Evolutionary conservation across 2,888 invertebrate genomes (phyloP), one percentile per base, ranked within the genome.

Genomic region (Endotricha flammealis): DNA sequence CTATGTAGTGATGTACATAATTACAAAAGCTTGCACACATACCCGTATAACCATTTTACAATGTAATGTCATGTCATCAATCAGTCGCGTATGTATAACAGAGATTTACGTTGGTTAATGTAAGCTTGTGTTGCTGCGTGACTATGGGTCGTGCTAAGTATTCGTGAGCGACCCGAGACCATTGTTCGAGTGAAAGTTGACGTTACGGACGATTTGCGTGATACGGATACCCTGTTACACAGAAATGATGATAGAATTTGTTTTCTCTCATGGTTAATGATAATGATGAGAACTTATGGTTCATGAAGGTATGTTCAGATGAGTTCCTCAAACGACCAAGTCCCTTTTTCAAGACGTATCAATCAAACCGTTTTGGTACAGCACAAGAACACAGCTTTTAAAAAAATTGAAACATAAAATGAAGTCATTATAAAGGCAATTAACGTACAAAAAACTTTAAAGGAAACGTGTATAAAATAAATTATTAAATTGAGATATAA

Each of bases 141-240:
- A 81, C 76, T 75, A 39, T 59, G 63, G 68, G 58, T 71, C 68
- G 69, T 71, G 71, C 32, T 44, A 51, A 38, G 40, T 45, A 48
- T 50, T 64, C 61, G 65, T 66, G 60, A 63, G 56, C 42, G 40
- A 38, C 44, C 44, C 51, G 42, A 29, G 12, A 36, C 73, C 55
- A 78, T 83, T 82, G 77, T 81, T 68, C 65, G 48, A 73, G 85
- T 78, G 85, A 85, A 85, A 83, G 85, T 80, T 55, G 51, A 58
- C 57, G 58, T 69, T 71, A 71, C 71, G 68, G 78, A 58, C 55
- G 57, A 60, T 67, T 77, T 64, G 77, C 74, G 72, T 79, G 80
- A 74, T 77, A 71, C 76, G 67, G 72, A 69, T 75, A 66, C 53
- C 50, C 55, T 53, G 57, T 62, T 62, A 58, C 46, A 42, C 20